phyloP scores from a whole-genome alignment of 1,140 invertebrate genomes.

The Aphidius gifuensis region DNA sequence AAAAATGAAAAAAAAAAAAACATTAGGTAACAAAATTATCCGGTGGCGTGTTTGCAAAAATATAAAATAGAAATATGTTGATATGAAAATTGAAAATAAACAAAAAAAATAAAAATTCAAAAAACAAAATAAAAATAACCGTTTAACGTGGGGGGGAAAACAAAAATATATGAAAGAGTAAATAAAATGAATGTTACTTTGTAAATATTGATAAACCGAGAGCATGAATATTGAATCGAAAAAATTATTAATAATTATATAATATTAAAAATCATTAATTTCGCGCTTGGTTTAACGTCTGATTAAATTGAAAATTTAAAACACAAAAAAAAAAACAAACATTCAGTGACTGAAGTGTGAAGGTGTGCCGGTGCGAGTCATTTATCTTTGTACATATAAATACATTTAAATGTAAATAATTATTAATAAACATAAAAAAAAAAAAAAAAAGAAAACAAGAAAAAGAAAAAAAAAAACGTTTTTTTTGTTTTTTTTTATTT shows the following conservation, averaged over 20 bases:
- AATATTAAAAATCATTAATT: conserved; percentile 34
- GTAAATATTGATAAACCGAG: conserved; percentile 47
- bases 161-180: too few relatives aligned
- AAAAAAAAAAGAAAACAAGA: too few relatives aligned
- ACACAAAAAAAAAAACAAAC: conserved; percentile 17
- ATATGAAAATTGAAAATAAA: too few relatives aligned
- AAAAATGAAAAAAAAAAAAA: neutral
- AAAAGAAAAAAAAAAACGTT: too few relatives aligned
- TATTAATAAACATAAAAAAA: conserved; percentile 34
- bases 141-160: too few relatives aligned
- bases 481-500: too few relatives aligned
- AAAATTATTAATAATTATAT: conserved; percentile 31
- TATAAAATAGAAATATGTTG: too few relatives aligned
- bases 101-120: too few relatives aligned
- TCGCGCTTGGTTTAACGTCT: conserved; percentile 32
- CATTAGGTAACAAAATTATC: too few relatives aligned
- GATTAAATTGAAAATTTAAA: conserved; percentile 10
- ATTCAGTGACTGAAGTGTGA: conserved; percentile 47
- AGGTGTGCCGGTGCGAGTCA: conserved; percentile 48
- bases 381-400: conserved; percentile 53
- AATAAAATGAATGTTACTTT: conserved; percentile 38
- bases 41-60: too few relatives aligned
- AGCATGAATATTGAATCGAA: conserved; percentile 28
- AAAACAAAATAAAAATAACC: too few relatives aligned
- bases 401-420: conserved; percentile 54